Evolutionary conservation across 2,113 vertebrate species (phyloP), one percentile per base, ranked within the genome.

Genomic region (Azemiops feae): DNA sequence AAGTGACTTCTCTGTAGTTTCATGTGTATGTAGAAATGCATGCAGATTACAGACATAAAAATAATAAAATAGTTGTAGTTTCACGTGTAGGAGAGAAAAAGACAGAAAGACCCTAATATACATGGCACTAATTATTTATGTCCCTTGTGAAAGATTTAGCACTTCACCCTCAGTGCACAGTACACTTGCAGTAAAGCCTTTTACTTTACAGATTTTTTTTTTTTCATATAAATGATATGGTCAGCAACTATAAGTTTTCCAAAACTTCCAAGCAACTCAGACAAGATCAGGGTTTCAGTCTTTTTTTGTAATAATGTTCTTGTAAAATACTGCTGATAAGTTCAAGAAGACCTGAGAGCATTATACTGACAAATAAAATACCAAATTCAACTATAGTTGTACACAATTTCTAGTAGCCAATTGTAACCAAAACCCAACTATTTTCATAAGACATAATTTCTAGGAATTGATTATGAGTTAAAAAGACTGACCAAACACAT

Each of bases 121-220:
- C 0, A 0, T 94, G 93, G 7, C 95, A 74, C 91, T 91, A 96
- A 97, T 97, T 96, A 97, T 97, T 96, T 95, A 96, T 96, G 69
- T 22, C 43, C 81, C 94, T 95, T 92, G 96, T 96, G n/a, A 97
- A 97, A 97, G 27, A 94, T 97, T 97, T 87, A 97, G 11, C 54
- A 92, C 58, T 88, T 90, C 92, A 50, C 88, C 43, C 55, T 69
- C 88, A 94, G 94, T 91, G 89, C 89, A 87, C 30, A 94, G 25
- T 95, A 96, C 94, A 95, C 23, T 58, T 94, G 86, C 93, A 52
- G 89, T 22, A 30, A 50, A n/a, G 92, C 81, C 89, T 60, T 93
- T 95, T 89, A 52, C 34, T 55, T 85, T 39, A 53, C 12, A 52
- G 30, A 43, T 22, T 81, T 34, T 91, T 18, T 34, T 91, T 18